Evolutionary conservation across 2,888 invertebrate genomes (phyloP).

Genomic region (Lasioglossum lativentre): DNA sequence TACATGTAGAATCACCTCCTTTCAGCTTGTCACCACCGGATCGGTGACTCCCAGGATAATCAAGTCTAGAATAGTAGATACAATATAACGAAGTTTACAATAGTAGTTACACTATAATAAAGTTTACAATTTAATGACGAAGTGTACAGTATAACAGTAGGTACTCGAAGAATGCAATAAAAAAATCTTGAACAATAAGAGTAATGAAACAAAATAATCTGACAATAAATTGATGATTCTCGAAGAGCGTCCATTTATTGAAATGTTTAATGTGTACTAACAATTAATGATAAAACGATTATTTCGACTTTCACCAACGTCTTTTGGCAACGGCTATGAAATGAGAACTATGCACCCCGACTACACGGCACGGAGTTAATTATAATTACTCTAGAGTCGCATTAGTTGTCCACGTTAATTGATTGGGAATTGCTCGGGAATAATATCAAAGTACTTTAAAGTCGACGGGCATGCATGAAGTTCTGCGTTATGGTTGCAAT

Average conservation of each 20-base stretch:
- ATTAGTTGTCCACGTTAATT: background rate
- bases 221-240: background rate
- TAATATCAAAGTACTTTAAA: background rate
- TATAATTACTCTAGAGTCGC: background rate
- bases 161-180: background rate
- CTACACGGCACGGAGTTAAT: background rate
- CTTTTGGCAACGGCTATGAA: background rate
- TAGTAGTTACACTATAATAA: no score
- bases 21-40: no score
- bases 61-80: no score
- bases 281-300: background rate
- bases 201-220: background rate
- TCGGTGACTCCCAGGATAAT: no score
- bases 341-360: background rate
- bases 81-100: no score
- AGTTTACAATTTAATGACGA: no score
- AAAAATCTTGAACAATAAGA: background rate
- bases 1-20: no score
- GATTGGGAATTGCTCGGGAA: background rate
- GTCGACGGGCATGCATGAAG: background rate
- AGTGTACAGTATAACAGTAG: no score
- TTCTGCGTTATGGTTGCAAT: background rate
- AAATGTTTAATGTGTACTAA: background rate
- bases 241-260: background rate
- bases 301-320: background rate